These are phyloP conservation scores for Cepphus grylle DNA, from an alignment of 2,113 vertebrate genomes.

Conservation along the genomic window DNA sequence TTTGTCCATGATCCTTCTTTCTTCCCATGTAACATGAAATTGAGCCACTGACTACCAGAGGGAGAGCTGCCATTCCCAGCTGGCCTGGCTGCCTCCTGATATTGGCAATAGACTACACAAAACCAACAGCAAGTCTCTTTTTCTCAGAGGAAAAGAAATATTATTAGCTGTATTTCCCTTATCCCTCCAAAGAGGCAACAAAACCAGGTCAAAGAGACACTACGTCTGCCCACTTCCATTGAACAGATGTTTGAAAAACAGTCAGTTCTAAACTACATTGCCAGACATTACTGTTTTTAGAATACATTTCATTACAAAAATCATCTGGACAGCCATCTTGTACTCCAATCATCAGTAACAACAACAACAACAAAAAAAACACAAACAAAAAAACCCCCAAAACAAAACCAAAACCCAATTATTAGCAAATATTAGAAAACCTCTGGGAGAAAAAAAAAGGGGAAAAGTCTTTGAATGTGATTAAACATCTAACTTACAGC, in stretches of 20 bases:
- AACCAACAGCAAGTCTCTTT: neutral
- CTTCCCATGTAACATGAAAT: neutral
- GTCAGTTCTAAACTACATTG: neutral
- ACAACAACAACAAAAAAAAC: neutral
- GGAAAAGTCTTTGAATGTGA: neutral
- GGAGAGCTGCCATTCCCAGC: neutral
- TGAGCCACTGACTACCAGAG: neutral
- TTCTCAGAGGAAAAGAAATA: neutral
- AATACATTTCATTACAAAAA: neutral
- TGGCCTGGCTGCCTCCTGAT: neutral
- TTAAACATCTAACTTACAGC: neutral
- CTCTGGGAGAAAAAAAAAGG: neutral
- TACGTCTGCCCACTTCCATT: fast-evolving
- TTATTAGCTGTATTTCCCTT: neutral
- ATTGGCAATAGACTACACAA: neutral
- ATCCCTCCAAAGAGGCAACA: neutral
- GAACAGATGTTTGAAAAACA: neutral
- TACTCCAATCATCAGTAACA: neutral
- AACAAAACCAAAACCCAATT: no score
- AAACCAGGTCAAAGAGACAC: neutral
- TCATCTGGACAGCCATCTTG: neutral
- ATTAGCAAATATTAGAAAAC: neutral
- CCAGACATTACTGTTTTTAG: neutral
- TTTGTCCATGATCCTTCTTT: neutral
- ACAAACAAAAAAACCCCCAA: neutral